Percentiles rank a stretch among this genome's conserved stretches.
These are phyloP conservation scores for Cebidichthys violaceus DNA, from an alignment of 2,113 vertebrate genomes.

Conservation along the genomic window DNA sequence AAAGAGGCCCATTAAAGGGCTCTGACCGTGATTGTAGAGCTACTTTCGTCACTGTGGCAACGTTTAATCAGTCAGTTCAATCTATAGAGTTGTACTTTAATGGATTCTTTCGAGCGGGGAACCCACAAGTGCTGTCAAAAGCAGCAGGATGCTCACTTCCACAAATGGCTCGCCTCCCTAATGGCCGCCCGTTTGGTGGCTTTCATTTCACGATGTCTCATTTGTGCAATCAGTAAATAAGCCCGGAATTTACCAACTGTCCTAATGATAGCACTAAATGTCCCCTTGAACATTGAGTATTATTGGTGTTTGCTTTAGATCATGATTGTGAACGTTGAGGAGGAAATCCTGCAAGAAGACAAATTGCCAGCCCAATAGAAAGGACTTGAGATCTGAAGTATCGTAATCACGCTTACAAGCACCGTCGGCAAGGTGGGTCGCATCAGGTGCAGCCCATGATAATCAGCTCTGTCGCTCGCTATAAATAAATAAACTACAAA, in stretches of 20 bases:
- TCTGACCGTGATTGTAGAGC: slow-evolving; percentile 17
- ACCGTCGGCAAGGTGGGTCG: neutral
- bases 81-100: slow-evolving; percentile 42
- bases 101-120: slow-evolving; percentile 63
- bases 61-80: slow-evolving; percentile 40
- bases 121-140: slow-evolving; percentile 66
- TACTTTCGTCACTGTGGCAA: slow-evolving; percentile 41
- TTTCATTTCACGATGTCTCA: slow-evolving; percentile 63
- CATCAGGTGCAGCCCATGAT: neutral
- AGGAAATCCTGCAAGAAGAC: slow-evolving; percentile 3
- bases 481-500: neutral
- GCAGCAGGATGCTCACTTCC: slow-evolving; percentile 47
- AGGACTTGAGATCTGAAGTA: neutral
- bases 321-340: slow-evolving; percentile 6
- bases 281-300: slow-evolving; percentile 27
- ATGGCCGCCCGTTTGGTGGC: slow-evolving; percentile 63
- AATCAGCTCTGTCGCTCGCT: neutral
- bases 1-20: slow-evolving; percentile 39
- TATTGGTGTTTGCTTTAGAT: slow-evolving; percentile 32
- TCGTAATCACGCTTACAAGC: neutral
- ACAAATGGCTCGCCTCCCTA: slow-evolving; percentile 57
- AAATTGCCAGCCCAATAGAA: neutral
- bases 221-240: slow-evolving; percentile 67
- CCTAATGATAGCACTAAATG: slow-evolving; percentile 54
- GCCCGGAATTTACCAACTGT: slow-evolving; percentile 48